Evolutionary conservation across 2,113 vertebrate genomes (phyloP).

Genomic region (Bujurquina vittata): DNA sequence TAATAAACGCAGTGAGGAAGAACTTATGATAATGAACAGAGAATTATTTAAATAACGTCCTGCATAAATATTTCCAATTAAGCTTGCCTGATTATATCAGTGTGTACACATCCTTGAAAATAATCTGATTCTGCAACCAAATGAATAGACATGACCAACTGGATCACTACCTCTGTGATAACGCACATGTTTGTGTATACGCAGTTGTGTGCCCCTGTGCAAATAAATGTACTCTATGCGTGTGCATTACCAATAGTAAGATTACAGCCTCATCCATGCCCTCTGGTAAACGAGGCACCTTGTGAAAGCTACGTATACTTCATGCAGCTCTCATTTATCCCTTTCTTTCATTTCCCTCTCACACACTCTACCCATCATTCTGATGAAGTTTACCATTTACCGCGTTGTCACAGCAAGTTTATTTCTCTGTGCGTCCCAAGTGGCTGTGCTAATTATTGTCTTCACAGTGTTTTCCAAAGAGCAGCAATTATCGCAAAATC

Average conservation of each 20-base stretch:
- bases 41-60: slow-evolving; percentile 39
- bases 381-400: background rate
- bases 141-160: slow-evolving; percentile 23
- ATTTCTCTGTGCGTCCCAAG: slow-evolving; percentile 1
- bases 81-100: slow-evolving; percentile 49
- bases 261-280: slow-evolving; percentile 14
- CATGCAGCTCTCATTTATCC: background rate
- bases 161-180: slow-evolving; percentile 24
- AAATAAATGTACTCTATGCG: background rate
- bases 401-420: background rate
- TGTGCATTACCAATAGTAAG: background rate
- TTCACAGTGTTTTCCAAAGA: background rate
- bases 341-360: background rate
- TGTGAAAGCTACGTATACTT: slow-evolving; percentile 4
- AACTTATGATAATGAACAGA: slow-evolving; percentile 38
- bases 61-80: slow-evolving; percentile 59
- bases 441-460: background rate
- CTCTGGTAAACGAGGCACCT: slow-evolving; percentile 14
- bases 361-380: background rate
- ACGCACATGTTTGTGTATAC: slow-evolving; percentile 6
- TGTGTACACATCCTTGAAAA: slow-evolving; percentile 56
- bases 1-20: slow-evolving; percentile 3
- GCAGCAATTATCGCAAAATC: slow-evolving; percentile 3
- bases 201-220: slow-evolving; percentile 6
- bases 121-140: slow-evolving; percentile 47